phyloP scores from a whole-genome alignment of 1,140 invertebrate genomes.

The Vollenhovia emeryi region DNA sequence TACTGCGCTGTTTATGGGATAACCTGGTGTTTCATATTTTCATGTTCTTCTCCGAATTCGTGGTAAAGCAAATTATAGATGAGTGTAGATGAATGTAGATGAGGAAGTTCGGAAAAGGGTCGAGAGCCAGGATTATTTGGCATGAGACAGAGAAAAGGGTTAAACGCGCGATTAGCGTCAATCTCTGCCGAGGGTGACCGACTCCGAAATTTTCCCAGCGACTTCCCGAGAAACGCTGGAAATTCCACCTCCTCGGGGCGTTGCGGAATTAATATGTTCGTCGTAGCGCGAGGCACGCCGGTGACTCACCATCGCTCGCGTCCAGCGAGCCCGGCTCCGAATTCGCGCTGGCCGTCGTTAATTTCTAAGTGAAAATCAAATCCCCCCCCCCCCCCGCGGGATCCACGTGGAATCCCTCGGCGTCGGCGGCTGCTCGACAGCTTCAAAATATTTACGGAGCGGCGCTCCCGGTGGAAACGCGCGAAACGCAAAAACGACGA shows the following conservation, averaged over 20 bases:
- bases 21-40: not conserved
- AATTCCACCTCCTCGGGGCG: not conserved
- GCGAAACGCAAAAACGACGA: not conserved
- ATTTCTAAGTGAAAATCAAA: no score
- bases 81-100: no score
- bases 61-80: no score
- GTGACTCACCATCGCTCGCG: conserved; percentile 14
- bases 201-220: not conserved
- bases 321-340: conserved; percentile 36
- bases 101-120: not conserved
- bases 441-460: conserved; percentile 50
- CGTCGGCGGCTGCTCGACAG: not conserved
- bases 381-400: not conserved
- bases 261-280: conserved; percentile 42
- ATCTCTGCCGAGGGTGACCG: not conserved
- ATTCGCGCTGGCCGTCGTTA: conserved; percentile 41
- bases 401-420: not conserved
- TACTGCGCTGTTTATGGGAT: no score
- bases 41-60: not conserved
- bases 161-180: not conserved
- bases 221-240: not conserved
- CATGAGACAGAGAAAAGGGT: no score
- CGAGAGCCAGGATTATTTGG: not conserved
- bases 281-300: not conserved
- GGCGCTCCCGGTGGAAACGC: not conserved